Percentiles rank a stretch among this genome's conserved stretches.
These are phyloP conservation scores for Drosophila ambigua DNA, from an alignment of 1,140 invertebrate species.

Conservation along the genomic window DNA sequence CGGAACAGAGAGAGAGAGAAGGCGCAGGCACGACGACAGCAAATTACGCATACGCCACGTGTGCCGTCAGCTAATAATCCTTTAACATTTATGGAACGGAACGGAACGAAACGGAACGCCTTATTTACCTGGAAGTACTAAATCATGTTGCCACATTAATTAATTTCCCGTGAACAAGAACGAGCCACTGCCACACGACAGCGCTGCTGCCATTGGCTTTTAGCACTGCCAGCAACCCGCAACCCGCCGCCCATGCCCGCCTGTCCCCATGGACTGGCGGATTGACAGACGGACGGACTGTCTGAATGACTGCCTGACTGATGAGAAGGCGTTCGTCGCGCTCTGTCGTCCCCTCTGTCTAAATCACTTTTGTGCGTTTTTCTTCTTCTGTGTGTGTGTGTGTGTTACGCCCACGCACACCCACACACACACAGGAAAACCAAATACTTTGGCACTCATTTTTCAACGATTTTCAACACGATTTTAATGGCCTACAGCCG, in stretches of 20 bases:
- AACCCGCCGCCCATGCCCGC: too few species aligned
- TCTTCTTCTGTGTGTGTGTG: too few species aligned
- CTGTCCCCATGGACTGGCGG: conserved; percentile 36
- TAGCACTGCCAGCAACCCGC: neutral
- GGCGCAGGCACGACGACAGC: conserved; percentile 33
- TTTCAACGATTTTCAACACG: conserved; percentile 51
- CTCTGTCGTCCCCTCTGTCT: conserved; percentile 49
- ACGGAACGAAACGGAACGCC: conserved; percentile 23
- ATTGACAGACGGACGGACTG: conserved; percentile 19
- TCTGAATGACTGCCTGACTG: conserved; percentile 36
- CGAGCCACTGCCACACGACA: conserved; percentile 33
- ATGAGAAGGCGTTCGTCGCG: conserved; percentile 56
- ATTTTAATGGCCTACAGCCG: conserved; percentile 33
- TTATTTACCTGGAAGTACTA: conserved; percentile 82
- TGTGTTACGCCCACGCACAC: conserved; percentile 7
- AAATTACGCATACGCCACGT: conserved; percentile 79
- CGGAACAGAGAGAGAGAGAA: neutral
- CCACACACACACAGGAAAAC: conserved; percentile 18
- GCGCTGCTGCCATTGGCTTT: conserved; percentile 7
- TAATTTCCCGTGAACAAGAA: conserved; percentile 76
- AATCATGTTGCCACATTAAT: conserved; percentile 81
- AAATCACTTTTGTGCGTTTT: conserved; percentile 81
- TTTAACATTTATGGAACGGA: conserved; percentile 76
- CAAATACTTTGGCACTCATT: conserved; percentile 55
- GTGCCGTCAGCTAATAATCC: conserved; percentile 81